Base-by-base conservation (phyloP, 2,113 vertebrate genomes). In the Nansenia antarctica region DNA sequence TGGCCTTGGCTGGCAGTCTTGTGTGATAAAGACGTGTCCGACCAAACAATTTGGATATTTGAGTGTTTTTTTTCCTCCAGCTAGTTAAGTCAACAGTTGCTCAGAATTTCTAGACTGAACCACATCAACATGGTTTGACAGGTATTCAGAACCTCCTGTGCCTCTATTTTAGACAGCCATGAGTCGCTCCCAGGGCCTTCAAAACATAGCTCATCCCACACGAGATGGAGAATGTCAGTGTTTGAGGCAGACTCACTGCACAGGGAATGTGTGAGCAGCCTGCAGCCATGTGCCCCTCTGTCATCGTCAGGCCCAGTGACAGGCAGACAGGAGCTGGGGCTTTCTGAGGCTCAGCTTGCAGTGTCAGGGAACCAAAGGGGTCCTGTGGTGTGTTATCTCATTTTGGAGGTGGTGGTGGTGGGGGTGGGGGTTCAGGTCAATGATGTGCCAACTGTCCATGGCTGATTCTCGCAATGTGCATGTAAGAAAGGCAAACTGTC, bases 261-360 rank as follows among this genome's bases (percentile, higher is more conserved):
- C 39, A 68, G 65, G 22, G 62, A 55, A 67, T 72, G 78, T 77
- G 75, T 74, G 57, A 72, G 73, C 80, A 53, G 62, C 75, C 78
- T 61, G 34, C 70, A 86, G 76, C 76, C 72, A 54, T 74, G 73
- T 64, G 81, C 57, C 73, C 65, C 71, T 85, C 74, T 82, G 86
- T 87, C 82, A 79, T 69, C 83, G 87, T 88, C 87, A 74, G 78
- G 73, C 49, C 79, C 54, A 79, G 78, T 80, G 85, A 89, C 88
- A 90, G 78, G 72, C 73, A 85, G 82, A 80, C 74, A 77, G 74
- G 55, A 52, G 54, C 74, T 74, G 61, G 74, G 57, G 66, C 60
- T 69, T 79, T 75, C 82, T 87, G 82, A 83, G 85, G 85, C 81
- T 87, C 80, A 77, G 74, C 83, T 72, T 27, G 55, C 34, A 53